Conservation (phyloP, 2,113 vertebrate genomes). For the Mus spicilegus region DNA sequence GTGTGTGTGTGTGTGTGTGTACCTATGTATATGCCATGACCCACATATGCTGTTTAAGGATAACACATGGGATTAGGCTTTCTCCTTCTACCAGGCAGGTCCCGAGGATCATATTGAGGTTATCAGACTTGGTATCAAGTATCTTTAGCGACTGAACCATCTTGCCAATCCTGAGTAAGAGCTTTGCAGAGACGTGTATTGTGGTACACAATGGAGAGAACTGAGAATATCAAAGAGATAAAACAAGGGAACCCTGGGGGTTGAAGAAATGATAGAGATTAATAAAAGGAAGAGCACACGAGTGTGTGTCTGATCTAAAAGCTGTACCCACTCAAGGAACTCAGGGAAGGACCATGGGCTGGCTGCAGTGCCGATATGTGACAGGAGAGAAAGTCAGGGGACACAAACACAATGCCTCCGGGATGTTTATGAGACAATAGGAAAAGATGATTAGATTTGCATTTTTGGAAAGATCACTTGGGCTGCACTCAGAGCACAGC, state of each 20-base stretch:
- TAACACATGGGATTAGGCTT: neutral
- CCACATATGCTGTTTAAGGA: no score
- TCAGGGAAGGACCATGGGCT: neutral
- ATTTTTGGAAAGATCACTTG: neutral
- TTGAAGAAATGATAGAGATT: neutral
- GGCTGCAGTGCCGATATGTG: fast-evolving
- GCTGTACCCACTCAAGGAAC: neutral
- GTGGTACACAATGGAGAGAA: neutral
- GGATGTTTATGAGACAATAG: neutral
- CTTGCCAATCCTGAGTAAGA: neutral
- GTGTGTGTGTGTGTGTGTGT: neutral
- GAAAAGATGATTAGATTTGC: neutral
- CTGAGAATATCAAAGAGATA: neutral
- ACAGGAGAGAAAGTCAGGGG: neutral
- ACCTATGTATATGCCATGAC: neutral
- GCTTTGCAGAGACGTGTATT: neutral
- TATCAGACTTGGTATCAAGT: neutral
- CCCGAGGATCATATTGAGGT: neutral
- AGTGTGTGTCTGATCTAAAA: neutral
- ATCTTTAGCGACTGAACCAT: neutral
- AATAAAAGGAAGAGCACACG: neutral
- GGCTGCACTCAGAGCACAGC: neutral
- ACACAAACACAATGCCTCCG: neutral
- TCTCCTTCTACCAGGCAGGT: neutral
- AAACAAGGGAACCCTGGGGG: neutral